Percentiles rank a stretch among this genome's conserved stretches.
phyloP scores from a whole-genome alignment of 2,888 invertebrate species.

The Bugula neritina region DNA sequence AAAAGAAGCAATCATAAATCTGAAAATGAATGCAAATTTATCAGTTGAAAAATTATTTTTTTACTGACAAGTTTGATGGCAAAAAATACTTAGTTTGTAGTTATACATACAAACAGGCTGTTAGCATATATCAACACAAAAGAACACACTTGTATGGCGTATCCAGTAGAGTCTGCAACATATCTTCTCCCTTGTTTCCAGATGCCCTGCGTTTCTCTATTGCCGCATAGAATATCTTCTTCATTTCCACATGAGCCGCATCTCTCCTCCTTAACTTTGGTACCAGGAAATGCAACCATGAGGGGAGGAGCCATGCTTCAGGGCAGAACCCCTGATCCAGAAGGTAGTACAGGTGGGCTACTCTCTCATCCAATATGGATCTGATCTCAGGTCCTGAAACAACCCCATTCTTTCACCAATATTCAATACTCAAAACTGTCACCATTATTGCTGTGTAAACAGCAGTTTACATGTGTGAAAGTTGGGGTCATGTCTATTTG shows the following conservation, averaged over 20 bases:
- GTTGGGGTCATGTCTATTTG: too few relatives aligned
- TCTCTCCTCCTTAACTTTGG: conserved; percentile 35
- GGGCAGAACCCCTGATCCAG: conserved; percentile 44
- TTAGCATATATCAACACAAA: too few relatives aligned
- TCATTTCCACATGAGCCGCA: conserved; percentile 39
- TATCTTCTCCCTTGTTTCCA: conserved; percentile 36
- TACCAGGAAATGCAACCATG: conserved; percentile 37
- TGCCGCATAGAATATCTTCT: conserved; percentile 39
- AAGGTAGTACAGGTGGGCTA: conserved; percentile 43
- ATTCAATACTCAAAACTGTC: too few relatives aligned
- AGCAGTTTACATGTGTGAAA: too few relatives aligned
- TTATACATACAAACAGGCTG: too few relatives aligned
- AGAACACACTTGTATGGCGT: conserved; percentile 41
- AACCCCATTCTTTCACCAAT: not conserved
- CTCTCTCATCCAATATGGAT: conserved; percentile 36
- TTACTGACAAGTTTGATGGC: too few relatives aligned
- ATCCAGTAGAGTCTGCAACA: conserved; percentile 44
- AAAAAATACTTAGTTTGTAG: too few relatives aligned
- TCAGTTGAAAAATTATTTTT: too few relatives aligned
- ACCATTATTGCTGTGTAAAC: too few relatives aligned
- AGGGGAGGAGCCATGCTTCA: conserved; percentile 44
- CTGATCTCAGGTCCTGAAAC: conserved; percentile 38
- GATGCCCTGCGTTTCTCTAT: conserved; percentile 36
- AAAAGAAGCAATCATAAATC: too few relatives aligned
- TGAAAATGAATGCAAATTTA: too few relatives aligned